Conservation (phyloP, 2,113 vertebrate species). For the Calypte anna region DNA sequence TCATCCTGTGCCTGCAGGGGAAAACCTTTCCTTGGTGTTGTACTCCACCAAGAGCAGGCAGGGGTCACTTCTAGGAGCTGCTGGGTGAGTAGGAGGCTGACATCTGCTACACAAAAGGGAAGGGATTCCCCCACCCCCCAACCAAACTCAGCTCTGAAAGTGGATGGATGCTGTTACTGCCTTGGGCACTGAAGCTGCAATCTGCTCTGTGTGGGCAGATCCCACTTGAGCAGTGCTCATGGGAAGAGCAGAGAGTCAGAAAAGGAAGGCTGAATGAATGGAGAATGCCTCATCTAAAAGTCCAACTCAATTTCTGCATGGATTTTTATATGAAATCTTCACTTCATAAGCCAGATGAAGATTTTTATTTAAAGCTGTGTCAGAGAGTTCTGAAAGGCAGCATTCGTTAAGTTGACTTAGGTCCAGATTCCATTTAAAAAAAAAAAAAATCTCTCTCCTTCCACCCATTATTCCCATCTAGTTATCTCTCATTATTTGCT, state of each 20-base stretch:
- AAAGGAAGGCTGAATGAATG: neutral
- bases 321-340: neutral
- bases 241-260: neutral
- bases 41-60: neutral
- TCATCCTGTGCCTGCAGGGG: neutral
- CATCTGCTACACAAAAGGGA: slow-evolving; percentile 1
- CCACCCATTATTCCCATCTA: neutral
- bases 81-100: neutral
- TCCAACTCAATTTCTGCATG: neutral
- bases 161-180: neutral
- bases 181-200: neutral
- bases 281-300: neutral
- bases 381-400: neutral
- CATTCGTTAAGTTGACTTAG: neutral
- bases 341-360: neutral
- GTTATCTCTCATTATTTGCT: neutral
- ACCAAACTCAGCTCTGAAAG: neutral
- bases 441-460: neutral
- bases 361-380: slow-evolving; percentile 5
- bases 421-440: neutral
- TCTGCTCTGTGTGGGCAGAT: slow-evolving; percentile 9
- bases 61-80: neutral
- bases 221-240: neutral
- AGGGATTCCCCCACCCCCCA: neutral
- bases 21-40: neutral